A percentile compares a stretch with the other conserved stretches of the same genome.
These are phyloP conservation scores for Trogon melanurus DNA, from an alignment of 2,113 vertebrate genomes.

Conservation along the genomic window DNA sequence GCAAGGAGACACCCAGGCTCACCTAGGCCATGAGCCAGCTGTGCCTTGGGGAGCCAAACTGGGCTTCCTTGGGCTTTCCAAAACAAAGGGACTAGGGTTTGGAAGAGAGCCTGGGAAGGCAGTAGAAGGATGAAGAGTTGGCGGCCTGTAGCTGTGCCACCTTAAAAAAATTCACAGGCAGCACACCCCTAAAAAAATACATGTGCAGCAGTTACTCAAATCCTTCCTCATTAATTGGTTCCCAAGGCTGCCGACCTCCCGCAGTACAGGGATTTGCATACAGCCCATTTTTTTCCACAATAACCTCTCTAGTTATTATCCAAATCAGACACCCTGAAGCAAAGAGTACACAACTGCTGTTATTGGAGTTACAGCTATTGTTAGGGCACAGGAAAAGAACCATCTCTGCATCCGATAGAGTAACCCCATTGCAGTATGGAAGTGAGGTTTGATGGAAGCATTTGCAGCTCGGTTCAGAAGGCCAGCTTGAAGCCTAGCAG, in stretches of 20 bases:
- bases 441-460: conserved; percentile 23
- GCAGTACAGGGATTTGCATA: not conserved
- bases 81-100: accelerated
- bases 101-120: not conserved
- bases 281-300: not conserved
- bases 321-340: not conserved
- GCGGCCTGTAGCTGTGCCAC: not conserved
- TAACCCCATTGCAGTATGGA: not conserved
- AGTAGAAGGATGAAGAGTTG: not conserved
- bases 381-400: not conserved
- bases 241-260: not conserved
- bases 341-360: not conserved
- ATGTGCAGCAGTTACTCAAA: not conserved
- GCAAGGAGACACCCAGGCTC: not conserved
- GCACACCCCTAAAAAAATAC: not conserved
- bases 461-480: not conserved
- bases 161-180: not conserved
- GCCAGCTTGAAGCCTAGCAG: not conserved
- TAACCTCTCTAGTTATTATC: not conserved
- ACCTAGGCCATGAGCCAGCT: not conserved
- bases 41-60: not conserved
- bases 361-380: not conserved
- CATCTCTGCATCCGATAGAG: not conserved
- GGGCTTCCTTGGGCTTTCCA: not conserved
- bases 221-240: not conserved